phyloP scores from a whole-genome alignment of 2,888 invertebrate species.

The Ophion ventricosus region DNA sequence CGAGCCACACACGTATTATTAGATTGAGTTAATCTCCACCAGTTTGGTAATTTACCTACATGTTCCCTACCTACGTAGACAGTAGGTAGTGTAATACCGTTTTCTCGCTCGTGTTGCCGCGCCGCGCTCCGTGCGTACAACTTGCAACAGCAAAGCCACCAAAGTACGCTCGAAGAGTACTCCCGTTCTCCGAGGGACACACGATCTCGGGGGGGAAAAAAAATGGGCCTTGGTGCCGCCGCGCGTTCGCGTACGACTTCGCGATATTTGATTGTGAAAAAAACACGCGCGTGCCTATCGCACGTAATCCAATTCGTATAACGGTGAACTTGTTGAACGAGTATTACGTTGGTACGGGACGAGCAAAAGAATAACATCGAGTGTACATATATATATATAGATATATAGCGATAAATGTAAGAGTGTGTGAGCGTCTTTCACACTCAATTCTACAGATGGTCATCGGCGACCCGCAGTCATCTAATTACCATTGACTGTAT shows the following conservation, averaged over 20 bases:
- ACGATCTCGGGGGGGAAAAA: constrained; percentile 72
- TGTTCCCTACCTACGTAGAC: constrained; percentile 35
- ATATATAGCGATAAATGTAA: constrained; percentile 13
- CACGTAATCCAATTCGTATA: constrained; percentile 41
- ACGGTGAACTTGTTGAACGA: constrained; percentile 30
- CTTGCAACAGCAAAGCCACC: constrained; percentile 1
- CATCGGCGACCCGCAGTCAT: constrained; percentile 71
- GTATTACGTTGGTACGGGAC: constrained; percentile 52
- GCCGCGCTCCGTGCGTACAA: constrained; percentile 37
- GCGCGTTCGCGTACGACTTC: constrained; percentile 71
- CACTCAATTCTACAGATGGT: constrained; percentile 76
- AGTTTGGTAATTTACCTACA: constrained; percentile 45
- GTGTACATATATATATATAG: background rate
- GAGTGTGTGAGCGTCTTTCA: constrained; percentile 22
- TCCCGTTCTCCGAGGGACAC: constrained; percentile 43
- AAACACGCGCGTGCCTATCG: constrained; percentile 59
- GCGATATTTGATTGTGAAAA: constrained; percentile 67
- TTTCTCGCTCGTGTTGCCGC: constrained; percentile 15
- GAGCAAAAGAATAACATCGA: constrained; percentile 23
- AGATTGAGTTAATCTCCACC: constrained; percentile 16
- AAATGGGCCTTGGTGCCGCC: constrained; percentile 74
- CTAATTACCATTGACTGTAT: constrained; percentile 80
- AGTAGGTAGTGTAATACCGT: constrained; percentile 10
- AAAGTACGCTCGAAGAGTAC: constrained; percentile 2
- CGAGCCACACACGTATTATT: background rate